A percentile compares a stretch with the other conserved stretches of the same genome.
These are phyloP conservation scores for Coelogynopora nodosa DNA, from an alignment of 2,888 invertebrate species.

Conservation along the genomic window DNA sequence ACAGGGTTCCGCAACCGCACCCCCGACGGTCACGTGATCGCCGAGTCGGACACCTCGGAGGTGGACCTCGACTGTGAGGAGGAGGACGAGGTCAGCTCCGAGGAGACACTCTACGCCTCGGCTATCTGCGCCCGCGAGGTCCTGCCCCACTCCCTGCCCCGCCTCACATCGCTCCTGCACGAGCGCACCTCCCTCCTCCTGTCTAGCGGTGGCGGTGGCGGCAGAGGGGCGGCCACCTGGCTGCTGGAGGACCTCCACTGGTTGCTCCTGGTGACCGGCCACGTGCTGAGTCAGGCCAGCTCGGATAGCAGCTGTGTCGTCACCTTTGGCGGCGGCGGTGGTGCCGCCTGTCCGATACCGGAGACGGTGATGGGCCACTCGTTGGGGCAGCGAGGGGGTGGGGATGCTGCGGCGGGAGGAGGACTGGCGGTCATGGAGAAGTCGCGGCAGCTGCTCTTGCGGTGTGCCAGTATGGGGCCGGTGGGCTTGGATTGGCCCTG, in stretches of 20 bases:
- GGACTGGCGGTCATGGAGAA: too few species aligned
- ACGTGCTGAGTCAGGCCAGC: not conserved
- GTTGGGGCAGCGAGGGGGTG: too few species aligned
- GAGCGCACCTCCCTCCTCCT: not conserved
- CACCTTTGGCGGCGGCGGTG: too few species aligned
- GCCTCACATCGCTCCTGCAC: not conserved
- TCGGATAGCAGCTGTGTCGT: not conserved
- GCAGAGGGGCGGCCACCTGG: not conserved
- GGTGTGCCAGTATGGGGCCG: too few species aligned
- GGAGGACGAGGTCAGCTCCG: not conserved
- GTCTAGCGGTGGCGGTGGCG: not conserved
- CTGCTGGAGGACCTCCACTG: not conserved
- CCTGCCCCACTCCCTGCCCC: not conserved
- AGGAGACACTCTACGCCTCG: not conserved
- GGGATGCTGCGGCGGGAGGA: too few species aligned
- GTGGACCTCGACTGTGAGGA: not conserved
- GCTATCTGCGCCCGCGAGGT: not conserved
- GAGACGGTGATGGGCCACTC: too few species aligned
- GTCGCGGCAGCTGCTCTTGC: too few species aligned
- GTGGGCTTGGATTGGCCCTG: not conserved
- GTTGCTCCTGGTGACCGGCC: not conserved
- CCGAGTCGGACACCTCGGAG: not conserved
- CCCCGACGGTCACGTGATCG: not conserved
- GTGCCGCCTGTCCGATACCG: too few species aligned
- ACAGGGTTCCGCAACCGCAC: not conserved